These are phyloP conservation scores for Penaeus monodon DNA, from an alignment of 2,888 invertebrate species.

Conservation along the genomic window DNA sequence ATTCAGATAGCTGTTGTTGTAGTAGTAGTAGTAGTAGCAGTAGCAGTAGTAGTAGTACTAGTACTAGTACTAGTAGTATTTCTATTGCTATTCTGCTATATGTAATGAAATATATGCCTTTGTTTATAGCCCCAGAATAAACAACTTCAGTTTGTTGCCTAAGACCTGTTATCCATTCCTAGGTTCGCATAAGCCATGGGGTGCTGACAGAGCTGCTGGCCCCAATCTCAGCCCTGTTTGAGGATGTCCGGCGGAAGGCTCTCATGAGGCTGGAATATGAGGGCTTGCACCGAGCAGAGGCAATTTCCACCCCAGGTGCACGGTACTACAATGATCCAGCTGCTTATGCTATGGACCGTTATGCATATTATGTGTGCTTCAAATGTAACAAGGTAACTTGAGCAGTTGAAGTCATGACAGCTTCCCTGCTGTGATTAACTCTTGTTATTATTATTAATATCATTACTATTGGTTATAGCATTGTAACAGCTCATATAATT, in stretches of 20 bases:
- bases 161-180: slow-evolving; percentile 6
- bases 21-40: too few species aligned
- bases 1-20: neutral
- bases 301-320: slow-evolving; percentile 77
- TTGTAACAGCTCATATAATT: too few species aligned
- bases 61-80: neutral
- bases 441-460: too few species aligned
- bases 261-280: slow-evolving; percentile 96
- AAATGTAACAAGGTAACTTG: slow-evolving; percentile 79
- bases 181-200: slow-evolving; percentile 86
- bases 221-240: slow-evolving; percentile 85
- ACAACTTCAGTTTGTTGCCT: neutral
- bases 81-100: neutral
- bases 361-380: slow-evolving; percentile 97
- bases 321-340: slow-evolving; percentile 85
- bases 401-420: neutral
- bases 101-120: neutral
- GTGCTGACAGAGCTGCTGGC: slow-evolving; percentile 82
- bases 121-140: too few species aligned
- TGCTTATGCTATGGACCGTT: slow-evolving; percentile 94
- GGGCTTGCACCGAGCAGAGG: slow-evolving; percentile 84
- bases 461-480: too few species aligned
- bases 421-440: too few species aligned
- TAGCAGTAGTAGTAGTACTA: too few species aligned
- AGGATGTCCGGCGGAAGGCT: slow-evolving; percentile 93